phyloP scores from a whole-genome alignment of 2,797 vertebrate species.

The Cryptoblepharus egeriae region DNA sequence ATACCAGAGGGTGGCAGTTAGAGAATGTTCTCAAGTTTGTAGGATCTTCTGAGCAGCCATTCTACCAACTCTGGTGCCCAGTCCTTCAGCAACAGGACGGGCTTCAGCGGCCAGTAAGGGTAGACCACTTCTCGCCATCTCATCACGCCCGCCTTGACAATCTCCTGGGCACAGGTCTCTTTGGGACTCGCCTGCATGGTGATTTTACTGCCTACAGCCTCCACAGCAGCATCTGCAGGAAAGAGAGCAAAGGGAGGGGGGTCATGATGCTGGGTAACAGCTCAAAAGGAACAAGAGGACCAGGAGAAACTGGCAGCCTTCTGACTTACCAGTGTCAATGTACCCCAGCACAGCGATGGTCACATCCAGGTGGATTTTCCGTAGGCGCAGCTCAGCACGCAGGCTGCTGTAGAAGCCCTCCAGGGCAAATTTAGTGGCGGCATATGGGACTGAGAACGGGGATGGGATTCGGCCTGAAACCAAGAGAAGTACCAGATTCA shows the following conservation, averaged over 20 bases:
- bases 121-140: constrained; percentile 49
- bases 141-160: constrained; percentile 47
- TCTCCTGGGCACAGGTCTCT: constrained; percentile 45
- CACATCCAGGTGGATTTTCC: constrained; percentile 37
- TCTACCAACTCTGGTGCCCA: constrained; percentile 34
- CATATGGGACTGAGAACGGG: constrained; percentile 37
- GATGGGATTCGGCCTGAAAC: constrained; percentile 31
- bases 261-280: no score
- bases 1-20: background rate
- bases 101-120: constrained; percentile 49
- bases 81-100: constrained; percentile 5
- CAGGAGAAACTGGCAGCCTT: background rate
- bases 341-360: constrained; percentile 57
- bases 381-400: constrained; percentile 39
- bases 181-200: constrained; percentile 31
- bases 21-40: constrained; percentile 45
- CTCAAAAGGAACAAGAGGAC: background rate
- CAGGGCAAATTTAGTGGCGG: constrained; percentile 53
- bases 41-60: background rate
- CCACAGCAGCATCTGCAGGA: constrained; percentile 42
- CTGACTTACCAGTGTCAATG: constrained; percentile 57
- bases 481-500: background rate
- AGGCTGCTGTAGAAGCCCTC: constrained; percentile 57
- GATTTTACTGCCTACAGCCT: constrained; percentile 17
- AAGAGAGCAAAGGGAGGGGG: background rate